phyloP scores from a whole-genome alignment of 2,888 invertebrate genomes.

The Cheilosia vulpina region DNA sequence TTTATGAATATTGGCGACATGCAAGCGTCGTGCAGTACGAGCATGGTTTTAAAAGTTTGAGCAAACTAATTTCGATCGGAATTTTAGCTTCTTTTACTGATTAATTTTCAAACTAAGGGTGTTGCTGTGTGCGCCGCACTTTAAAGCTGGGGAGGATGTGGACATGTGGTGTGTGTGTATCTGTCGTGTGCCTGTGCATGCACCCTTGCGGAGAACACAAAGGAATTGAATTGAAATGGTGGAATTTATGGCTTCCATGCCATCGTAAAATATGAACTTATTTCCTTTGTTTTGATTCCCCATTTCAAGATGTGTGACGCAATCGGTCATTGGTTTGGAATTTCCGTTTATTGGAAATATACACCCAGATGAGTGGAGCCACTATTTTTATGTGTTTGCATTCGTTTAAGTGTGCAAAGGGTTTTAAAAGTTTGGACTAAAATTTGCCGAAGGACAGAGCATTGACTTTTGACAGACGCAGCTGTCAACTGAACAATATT shows the following conservation, averaged over 20 bases:
- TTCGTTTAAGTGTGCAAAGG: background rate
- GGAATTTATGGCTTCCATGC: constrained; percentile 55
- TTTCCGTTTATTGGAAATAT: constrained; percentile 13
- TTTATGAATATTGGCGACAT: constrained; percentile 33
- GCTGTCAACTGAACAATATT: too few species aligned
- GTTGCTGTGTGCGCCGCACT: constrained; percentile 27
- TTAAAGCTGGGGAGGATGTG: constrained; percentile 18
- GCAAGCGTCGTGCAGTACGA: constrained; percentile 44
- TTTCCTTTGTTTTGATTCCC: constrained; percentile 60
- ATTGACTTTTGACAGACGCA: background rate
- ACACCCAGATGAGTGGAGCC: background rate
- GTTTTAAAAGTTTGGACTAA: background rate
- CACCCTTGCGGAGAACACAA: constrained; percentile 11
- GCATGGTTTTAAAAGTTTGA: constrained; percentile 39
- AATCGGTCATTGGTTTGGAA: constrained; percentile 66
- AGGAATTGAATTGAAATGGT: constrained; percentile 25
- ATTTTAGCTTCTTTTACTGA: constrained; percentile 48
- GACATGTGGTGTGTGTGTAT: background rate
- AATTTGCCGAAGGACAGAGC: background rate
- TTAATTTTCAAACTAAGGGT: constrained; percentile 48
- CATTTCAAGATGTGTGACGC: constrained; percentile 48
- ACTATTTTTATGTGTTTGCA: background rate
- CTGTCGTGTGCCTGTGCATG: background rate
- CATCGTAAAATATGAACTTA: constrained; percentile 19
- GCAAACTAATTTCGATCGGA: constrained; percentile 61